Base-by-base conservation (phyloP, 1,140 invertebrate genomes). In the Cepaea nemoralis region DNA sequence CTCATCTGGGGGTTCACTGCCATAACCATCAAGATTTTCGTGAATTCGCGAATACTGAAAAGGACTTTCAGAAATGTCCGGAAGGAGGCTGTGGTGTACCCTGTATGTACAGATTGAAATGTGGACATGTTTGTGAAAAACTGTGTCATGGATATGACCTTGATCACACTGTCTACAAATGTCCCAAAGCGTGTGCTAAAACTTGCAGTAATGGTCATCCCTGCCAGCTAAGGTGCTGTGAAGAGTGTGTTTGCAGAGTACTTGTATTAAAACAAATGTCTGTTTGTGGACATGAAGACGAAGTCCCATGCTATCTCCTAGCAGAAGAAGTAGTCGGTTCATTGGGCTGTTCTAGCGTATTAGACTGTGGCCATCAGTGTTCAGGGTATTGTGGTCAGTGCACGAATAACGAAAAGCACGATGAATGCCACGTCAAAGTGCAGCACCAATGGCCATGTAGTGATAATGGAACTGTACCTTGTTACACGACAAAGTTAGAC, bases 241-340 rank as follows among this genome's bases (percentile, higher is more conserved):
- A 92, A 92, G 27, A 93, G 93, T 63, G 94, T 96, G 42, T 70
- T 1, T 84, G 96, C 12, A 96, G 96, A 91, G 88, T 96, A 19
- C 93, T 92, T n/a, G 94, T 93, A 67, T 92, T 94, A 66, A 97
- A 97, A 91, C 91, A 96, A 66, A 93, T 97, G 50, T 96, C 95
- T 91, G 95, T 96, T 0, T 86, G 85, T 82, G 82, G 83, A 1
- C 85, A 86, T 76, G 19, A 22, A 19, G 70, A 71, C 45, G 45
- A 2, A 12, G 74, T 80, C 27, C 59, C 71, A 10, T 85, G 83
- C 70, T 19, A 1, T 37, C 27, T 39, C 86, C 95, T 94, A 86
- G 86, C 82, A 14, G 93, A 94, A 85, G 93, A 93, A 33, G 48
- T 27, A 31, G 50, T 33, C 10, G 91, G 91, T 83, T n/a, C 27